Evolutionary conservation across 2,113 vertebrate species (phyloP), one percentile per base, ranked within the genome.

Genomic region (Ellobius talpinus): DNA sequence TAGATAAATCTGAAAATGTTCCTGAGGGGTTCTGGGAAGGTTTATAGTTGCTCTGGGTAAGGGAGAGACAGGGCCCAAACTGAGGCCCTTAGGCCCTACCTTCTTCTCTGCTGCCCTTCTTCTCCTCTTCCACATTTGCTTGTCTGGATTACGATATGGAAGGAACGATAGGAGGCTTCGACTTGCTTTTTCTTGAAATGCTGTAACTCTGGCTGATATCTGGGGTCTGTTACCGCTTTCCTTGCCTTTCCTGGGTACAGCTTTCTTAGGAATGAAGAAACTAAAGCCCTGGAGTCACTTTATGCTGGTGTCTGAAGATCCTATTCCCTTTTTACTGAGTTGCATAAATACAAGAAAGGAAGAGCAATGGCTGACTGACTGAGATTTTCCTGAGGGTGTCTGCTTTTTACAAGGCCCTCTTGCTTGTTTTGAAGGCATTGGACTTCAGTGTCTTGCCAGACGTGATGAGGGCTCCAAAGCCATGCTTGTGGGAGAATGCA

Each of bases 391-490:
- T 88, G 96, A 93, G 1, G 96, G 4, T 36, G 90, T 98, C 36
- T 98, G 98, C 24, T 86, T 97, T 21, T 98, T 98, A 90, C 8
- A 97, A 88, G 93, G 77, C 92, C 93, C 93, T 1, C 94, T 45
- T 98, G 79, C 74, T 97, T 0, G 93, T 98, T 42, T 87, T 91
- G 89, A 93, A 81, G 13, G 91, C 31, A 74, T 94, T 98, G 95
- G 95, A 98, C 29, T 99, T 98, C 97, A 99, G 98, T 95, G 99
- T 99, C 92, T 98, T 98, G 2, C 98, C 98, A 0, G 99, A 99
- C n/a, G 99, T 99, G 76, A 99, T 99, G 98, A 99, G 99, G 11
- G 99, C 98, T 3, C 99, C 99, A 8, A 99, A 99, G 89, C 99
- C 99, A 0, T 99, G 98, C 55, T 99, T 97, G 92, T 99, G 99